Base-by-base conservation (phyloP, 2,888 invertebrate genomes). In the Alitta virens region DNA sequence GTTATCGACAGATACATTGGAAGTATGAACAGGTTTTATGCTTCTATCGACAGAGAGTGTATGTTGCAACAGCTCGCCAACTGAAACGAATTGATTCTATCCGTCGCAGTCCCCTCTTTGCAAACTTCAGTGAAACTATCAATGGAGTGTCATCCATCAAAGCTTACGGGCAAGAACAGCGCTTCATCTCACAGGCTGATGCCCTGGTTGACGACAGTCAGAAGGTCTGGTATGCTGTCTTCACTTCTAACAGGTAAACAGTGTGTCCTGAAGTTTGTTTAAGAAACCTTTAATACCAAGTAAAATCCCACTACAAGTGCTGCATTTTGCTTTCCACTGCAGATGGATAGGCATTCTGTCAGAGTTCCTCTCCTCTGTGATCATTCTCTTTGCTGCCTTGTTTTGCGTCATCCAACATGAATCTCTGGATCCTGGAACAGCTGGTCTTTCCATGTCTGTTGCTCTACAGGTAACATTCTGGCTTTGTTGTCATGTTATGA, bases 341-440 rank as follows among this genome's bases (percentile, higher is more conserved):
- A 89, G 94, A 75, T 98, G 98, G 98, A 84, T 98, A 71, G 94
- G 95, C 0, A 87, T 98, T 43, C 87, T 97, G 40, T 85, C 98
- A 63, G 97, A 98, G 84, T 92, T 94, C 88, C 90, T 97, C 64
- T 97, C 97, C 68, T 97, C 95, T 84, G 85, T 91, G 65, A 93
- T 98, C 69, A 94, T 97, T 69, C 89, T 98, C 78, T 96, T 94
- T 81, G 89, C 98, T 2, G 91, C 95, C 0, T 80, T 98, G 63
- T 96, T 98, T 83, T 92, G 94, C 50, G 95, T 97, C 1, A 82
- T 94, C 60, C 87, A 87, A 62, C 86, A 89, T 64, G 87, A 91
- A 66, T 62, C 74, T 12, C 68, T 85, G 2, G 80, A 81, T 18
- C 82, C 93, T 0, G 95, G 95, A 42, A 77, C 83, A 25, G 85